A percentile compares a stretch with the other conserved stretches of the same genome.
These are phyloP conservation scores for Drosophila obscura DNA, from an alignment of 1,140 invertebrate species.

Conservation along the genomic window DNA sequence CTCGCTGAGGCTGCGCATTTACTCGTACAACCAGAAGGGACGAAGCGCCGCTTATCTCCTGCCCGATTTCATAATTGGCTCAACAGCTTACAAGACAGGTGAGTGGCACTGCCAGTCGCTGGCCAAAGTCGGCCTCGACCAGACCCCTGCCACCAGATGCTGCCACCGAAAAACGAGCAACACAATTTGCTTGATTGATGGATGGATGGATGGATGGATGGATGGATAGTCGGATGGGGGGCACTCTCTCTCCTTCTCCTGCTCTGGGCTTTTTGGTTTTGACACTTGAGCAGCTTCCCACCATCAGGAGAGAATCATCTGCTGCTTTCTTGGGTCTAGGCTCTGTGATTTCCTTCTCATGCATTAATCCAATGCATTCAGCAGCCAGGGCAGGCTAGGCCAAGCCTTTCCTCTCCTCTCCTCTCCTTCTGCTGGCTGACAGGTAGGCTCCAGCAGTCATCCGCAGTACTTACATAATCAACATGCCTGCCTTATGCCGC, in stretches of 20 bases:
- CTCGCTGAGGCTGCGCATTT: slow-evolving; percentile 77
- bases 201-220: slow-evolving; percentile 44
- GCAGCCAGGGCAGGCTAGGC: slow-evolving; percentile 2
- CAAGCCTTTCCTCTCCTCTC: background rate
- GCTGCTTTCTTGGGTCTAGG: slow-evolving; percentile 22
- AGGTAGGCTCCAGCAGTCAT: slow-evolving; percentile 58
- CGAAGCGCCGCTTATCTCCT: slow-evolving; percentile 75
- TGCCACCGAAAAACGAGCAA: slow-evolving; percentile 38
- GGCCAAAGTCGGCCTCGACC: too few relatives aligned
- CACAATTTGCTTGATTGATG: slow-evolving; percentile 52
- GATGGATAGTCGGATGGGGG: slow-evolving; percentile 25
- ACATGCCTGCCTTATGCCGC: slow-evolving; percentile 35
- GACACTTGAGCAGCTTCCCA: slow-evolving; percentile 46
- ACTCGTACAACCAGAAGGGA: slow-evolving; percentile 83
- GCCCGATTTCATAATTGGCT: slow-evolving; percentile 82
- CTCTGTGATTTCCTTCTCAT: slow-evolving; percentile 47
- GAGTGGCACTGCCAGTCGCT: slow-evolving; percentile 57
- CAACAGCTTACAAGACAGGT: slow-evolving; percentile 82
- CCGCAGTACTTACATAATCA: slow-evolving; percentile 70
- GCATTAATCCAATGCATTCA: slow-evolving; percentile 62
- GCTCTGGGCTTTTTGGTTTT: slow-evolving; percentile 48
- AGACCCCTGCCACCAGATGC: slow-evolving; percentile 27
- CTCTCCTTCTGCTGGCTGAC: slow-evolving; percentile 41
- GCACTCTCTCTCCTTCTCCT: background rate
- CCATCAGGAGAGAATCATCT: slow-evolving; percentile 38